A percentile compares a stretch with the other conserved stretches of the same genome.
Conservation (phyloP, 2,113 vertebrate genomes). For the Cryptotis parvus region DNA sequence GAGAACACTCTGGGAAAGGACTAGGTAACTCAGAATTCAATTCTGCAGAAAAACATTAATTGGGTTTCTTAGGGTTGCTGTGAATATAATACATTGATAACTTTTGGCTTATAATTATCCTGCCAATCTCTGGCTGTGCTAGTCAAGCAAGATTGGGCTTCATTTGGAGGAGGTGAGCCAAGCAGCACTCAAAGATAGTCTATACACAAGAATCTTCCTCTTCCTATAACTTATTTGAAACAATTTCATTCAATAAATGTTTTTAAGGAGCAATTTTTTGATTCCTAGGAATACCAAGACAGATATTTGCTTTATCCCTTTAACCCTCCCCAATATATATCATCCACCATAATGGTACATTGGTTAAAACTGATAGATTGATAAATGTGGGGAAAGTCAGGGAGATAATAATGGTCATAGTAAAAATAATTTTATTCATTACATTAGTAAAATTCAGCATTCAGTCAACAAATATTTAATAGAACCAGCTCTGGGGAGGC, state of each 20-base stretch:
- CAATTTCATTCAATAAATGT: neutral
- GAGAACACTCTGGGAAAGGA: neutral
- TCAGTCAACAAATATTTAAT: constrained; percentile 40
- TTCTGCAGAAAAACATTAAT: neutral
- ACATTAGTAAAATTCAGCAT: neutral
- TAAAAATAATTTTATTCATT: constrained; percentile 41
- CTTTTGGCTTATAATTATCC: neutral
- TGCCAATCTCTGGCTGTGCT: neutral
- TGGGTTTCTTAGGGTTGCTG: neutral
- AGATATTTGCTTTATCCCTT: neutral
- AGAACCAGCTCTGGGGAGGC: neutral
- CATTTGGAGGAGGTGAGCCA: neutral
- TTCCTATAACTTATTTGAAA: constrained; percentile 32
- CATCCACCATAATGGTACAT: neutral
- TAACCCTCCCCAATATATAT: neutral
- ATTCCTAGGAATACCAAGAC: neutral
- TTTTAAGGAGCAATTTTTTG: neutral
- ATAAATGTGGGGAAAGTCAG: neutral
- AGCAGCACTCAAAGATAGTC: neutral
- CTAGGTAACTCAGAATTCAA: neutral
- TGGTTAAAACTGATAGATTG: neutral
- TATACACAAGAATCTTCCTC: neutral
- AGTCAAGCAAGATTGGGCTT: neutral
- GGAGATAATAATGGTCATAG: neutral
- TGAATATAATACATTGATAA: neutral